Base-by-base conservation (phyloP, 2,113 vertebrate genomes). In the Sinocyclocheilus rhinocerous region DNA sequence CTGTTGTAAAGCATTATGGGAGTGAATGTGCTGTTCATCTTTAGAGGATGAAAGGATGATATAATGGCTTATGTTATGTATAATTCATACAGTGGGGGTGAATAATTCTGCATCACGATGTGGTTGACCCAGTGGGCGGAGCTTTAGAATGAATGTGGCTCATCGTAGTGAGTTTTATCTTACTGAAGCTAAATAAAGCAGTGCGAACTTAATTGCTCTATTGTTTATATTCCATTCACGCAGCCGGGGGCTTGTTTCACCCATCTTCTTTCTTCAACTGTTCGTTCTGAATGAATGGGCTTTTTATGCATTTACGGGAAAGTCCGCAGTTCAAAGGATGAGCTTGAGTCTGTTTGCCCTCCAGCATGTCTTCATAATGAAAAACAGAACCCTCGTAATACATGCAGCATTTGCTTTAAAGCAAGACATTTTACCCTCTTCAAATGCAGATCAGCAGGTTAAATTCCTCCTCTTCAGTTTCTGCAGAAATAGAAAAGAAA, bases 211-310 rank as follows among this genome's bases (percentile, higher is more conserved):
- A 76, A 50, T 76, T 88, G 80, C 73, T 39, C 13, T 83, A 59
- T 88, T 90, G 82, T 87, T 90, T 76, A 61, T 65, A 52, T 75
- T 85, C 26, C 79, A 36, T 55, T 83, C 79, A 79, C 75, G 18
- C 11, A 70, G 83, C 52, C 39, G 1, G 65, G 39, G 42, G 73
- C 77, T 76, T 73, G 36, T 65, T 45, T 42, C 33, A 29, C 20
- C 61, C 11, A 29, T 61, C 50, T 76, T 67, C 22, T 50, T 84
- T 59, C 70, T 72, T 55, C 55, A 80, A 67, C 61, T 29, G 24
- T 26, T 79, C 15, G 39, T 77, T 86, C 29, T 48, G 59, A 76
- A 76, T 81, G 61, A 87, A 87, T 50, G 29, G 82, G 26, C 76
- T 77, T 84, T 82, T 85, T 81, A 85, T 69, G 81, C 42, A 15